Evolutionary conservation across 2,113 vertebrate species (phyloP).

Genomic region (Tamias sibiricus): DNA sequence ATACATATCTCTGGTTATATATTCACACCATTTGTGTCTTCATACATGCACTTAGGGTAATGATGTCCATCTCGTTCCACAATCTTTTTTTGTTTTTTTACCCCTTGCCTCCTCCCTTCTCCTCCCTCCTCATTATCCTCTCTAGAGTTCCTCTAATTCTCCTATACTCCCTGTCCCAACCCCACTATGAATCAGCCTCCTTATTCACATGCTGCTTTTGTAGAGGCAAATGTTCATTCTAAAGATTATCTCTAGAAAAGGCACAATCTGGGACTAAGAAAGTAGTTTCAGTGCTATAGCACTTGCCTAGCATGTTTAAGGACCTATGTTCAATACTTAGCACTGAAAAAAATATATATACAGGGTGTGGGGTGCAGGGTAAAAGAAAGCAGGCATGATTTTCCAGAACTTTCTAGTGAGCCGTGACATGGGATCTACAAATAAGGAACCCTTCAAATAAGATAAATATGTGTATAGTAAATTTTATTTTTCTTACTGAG

Average conservation of each 20-base stretch:
- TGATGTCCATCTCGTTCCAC: too few species aligned
- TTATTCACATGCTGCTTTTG: background rate
- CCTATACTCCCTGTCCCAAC: too few species aligned
- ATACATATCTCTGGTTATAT: too few species aligned
- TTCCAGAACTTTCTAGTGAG: background rate
- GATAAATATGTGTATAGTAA: constrained; percentile 41
- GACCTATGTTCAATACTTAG: background rate
- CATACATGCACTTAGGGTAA: too few species aligned
- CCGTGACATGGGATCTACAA: background rate
- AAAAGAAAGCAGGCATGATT: background rate
- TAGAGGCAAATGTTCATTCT: background rate
- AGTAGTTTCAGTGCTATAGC: background rate
- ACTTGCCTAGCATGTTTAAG: background rate
- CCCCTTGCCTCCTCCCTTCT: too few species aligned
- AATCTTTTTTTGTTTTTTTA: too few species aligned
- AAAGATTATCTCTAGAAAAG: constrained; percentile 13
- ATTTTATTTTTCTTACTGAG: constrained; percentile 20
- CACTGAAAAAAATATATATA: background rate
- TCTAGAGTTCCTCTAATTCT: too few species aligned
- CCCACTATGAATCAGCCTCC: too few species aligned
- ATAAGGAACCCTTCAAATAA: constrained; percentile 23
- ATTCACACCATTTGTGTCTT: too few species aligned
- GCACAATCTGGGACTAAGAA: background rate
- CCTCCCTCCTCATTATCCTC: too few species aligned
- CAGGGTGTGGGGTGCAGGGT: fast-evolving